Base-by-base conservation (phyloP, 1,140 invertebrate genomes). In the Heliconius eleuchia region DNA sequence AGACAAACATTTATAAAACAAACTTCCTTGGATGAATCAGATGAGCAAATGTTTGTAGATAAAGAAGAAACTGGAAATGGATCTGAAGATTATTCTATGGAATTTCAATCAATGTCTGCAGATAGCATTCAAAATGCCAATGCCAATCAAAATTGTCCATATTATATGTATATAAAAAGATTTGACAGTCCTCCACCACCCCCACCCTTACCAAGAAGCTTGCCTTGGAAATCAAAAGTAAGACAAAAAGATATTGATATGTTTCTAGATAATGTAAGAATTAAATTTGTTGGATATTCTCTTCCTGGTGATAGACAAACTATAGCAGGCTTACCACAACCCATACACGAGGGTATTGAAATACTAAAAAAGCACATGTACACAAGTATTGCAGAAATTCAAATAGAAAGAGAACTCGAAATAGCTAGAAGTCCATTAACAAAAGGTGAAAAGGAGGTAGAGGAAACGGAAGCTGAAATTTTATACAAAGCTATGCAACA, bases 201-300 rank as follows among this genome's bases (percentile, higher is more conserved):
- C n/a, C 92, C 92, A 57, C 94, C 94, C 7, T 79, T 92, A 3
- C 94, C 94, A n/a, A 77, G 92, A 95, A 96, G 97, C 78, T 95
- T 99, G 81, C 99, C 99, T 2, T 99, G 99, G 99, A 96, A 97
- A 82, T 98, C 99, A 11, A 99, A 99, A 96, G 98, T 99, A n/a
- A 95, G 98, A 34, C 97, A 98, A 87, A 98, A 98, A 95, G 98
- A 99, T 91, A 97, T 99, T 71, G 98, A 99, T 86, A 95, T 96
- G 81, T 99, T 99, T 94, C 93, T 99, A 80, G 98, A 99, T 87
- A 97, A 97, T 87, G 98, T 98, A 8, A 95, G 99, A 86, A 95
- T 97, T 71, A 99, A 99, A 95, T 99, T 99, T 96, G 97, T 99
- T 78, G 98, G 99, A 1, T 99, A 98, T 91, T 97, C 96, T 74